Conservation (phyloP, 2,113 vertebrate genomes). For the Smithornis capensis region DNA sequence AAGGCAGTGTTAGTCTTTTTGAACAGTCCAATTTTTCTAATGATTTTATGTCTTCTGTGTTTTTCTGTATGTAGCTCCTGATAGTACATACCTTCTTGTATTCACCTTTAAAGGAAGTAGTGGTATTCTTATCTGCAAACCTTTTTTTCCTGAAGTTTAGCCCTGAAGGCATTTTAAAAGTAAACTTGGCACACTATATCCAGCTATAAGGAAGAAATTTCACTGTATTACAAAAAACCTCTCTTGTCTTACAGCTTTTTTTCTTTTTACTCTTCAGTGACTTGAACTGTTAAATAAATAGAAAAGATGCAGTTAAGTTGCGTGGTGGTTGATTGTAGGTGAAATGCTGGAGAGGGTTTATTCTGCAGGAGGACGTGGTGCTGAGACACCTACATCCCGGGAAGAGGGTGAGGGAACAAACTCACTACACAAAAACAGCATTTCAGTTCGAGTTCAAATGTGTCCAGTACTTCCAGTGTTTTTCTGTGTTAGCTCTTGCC, state of each 20-base stretch:
- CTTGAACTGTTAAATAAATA: too few species aligned
- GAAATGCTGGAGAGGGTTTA: not conserved
- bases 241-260: not conserved
- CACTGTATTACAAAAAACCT: not conserved
- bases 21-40: not conserved
- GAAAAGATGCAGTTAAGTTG: not conserved
- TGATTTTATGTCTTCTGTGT: not conserved
- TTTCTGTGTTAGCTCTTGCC: not conserved
- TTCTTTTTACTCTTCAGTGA: not conserved
- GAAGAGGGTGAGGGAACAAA: not conserved
- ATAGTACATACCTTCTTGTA: not conserved
- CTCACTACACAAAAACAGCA: not conserved
- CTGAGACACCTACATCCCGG: not conserved
- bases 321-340: not conserved
- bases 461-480: not conserved
- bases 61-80: not conserved
- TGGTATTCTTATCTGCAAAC: not conserved
- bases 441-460: not conserved
- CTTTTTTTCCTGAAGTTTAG: not conserved
- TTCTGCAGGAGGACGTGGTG: not conserved
- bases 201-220: not conserved
- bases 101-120: not conserved
- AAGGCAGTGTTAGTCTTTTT: not conserved
- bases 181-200: not conserved
- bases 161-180: constrained; percentile 31